Percentiles rank a stretch among this genome's conserved stretches.
Evolutionary conservation across 2,888 invertebrate genomes (phyloP).

Genomic region (Pachydiplax longipennis): DNA sequence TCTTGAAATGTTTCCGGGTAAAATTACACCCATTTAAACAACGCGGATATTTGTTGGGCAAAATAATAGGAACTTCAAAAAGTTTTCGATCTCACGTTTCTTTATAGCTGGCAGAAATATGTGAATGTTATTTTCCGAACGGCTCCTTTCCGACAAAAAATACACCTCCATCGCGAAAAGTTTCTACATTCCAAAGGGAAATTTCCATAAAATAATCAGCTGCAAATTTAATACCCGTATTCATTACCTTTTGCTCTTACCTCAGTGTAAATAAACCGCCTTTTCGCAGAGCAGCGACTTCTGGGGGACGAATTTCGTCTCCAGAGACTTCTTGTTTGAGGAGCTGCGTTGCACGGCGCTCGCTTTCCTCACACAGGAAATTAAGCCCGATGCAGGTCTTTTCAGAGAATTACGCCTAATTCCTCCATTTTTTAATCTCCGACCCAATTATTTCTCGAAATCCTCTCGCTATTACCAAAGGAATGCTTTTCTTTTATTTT

Average conservation of each 20-base stretch:
- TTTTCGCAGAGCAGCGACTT: neutral
- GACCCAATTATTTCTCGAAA: neutral
- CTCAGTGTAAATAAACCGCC: neutral
- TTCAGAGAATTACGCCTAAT: neutral
- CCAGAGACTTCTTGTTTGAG: neutral
- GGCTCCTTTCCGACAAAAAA: no score
- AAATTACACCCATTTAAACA: no score
- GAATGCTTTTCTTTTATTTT: neutral
- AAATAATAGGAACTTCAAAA: no score
- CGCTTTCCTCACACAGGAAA: neutral
- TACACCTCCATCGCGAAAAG: no score
- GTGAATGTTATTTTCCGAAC: no score
- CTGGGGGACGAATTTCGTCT: neutral
- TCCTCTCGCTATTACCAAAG: neutral
- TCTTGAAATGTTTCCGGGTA: no score
- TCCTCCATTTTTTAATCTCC: neutral
- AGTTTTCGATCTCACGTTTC: no score
- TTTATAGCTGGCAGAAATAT: no score
- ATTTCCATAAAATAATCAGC: neutral
- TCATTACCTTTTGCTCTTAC: neutral
- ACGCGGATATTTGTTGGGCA: no score
- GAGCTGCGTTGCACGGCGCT: neutral
- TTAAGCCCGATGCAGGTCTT: neutral
- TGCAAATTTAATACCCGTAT: neutral
- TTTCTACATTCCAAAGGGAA: neutral